These are phyloP conservation scores for Schizotus pectinicornis DNA, from an alignment of 2,888 invertebrate species.

Conservation along the genomic window DNA sequence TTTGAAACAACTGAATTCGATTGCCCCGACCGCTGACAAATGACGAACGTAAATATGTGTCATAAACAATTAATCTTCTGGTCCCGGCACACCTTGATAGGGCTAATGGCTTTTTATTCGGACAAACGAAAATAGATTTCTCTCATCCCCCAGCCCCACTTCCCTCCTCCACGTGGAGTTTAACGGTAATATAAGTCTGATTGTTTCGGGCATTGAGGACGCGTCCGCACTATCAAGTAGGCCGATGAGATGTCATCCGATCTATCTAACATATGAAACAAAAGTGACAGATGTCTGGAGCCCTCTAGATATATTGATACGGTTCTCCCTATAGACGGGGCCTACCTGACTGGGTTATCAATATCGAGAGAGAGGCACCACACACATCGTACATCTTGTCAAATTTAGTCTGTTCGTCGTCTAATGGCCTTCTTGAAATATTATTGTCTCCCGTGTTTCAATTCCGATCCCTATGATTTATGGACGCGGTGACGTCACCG, in stretches of 20 bases:
- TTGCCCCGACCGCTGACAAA: conserved; percentile 36
- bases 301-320: conserved; percentile 50
- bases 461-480: conserved; percentile 36
- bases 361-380: conserved; percentile 41
- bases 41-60: conserved; percentile 43
- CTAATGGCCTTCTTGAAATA: conserved; percentile 54
- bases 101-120: conserved; percentile 40
- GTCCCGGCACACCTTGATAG: conserved; percentile 38
- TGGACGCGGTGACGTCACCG: neutral
- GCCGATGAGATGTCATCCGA: conserved; percentile 44
- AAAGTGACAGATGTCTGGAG: conserved; percentile 48
- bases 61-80: conserved; percentile 38
- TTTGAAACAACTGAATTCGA: conserved; percentile 35
- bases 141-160: no score
- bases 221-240: conserved; percentile 47
- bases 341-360: conserved; percentile 54
- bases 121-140: conserved; percentile 37
- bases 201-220: conserved; percentile 39
- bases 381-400: conserved; percentile 54
- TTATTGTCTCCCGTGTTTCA: conserved; percentile 47
- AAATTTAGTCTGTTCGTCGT: conserved; percentile 47
- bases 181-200: conserved; percentile 20
- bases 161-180: neutral
- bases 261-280: conserved; percentile 40
- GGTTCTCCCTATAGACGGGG: conserved; percentile 48